Conservation (phyloP, 2,888 invertebrate genomes). For the Asteroscopus sphinx region DNA sequence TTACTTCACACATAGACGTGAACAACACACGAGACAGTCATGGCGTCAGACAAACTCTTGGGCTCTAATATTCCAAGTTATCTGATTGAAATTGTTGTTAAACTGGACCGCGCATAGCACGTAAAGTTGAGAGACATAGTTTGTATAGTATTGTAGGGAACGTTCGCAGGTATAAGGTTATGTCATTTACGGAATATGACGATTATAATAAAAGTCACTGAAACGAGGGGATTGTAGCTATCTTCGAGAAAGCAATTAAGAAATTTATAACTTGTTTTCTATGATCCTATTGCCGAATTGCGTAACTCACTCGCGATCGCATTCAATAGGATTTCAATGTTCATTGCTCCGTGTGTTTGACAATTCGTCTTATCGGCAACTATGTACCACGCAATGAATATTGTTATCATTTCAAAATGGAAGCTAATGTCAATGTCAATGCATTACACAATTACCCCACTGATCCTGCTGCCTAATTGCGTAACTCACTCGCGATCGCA, state of each 20-base stretch:
- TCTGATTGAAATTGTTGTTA: conserved; percentile 40
- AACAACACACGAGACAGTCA: background rate
- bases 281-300: too few species aligned
- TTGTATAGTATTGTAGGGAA: conserved; percentile 5
- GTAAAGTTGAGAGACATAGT: conserved; percentile 19
- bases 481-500: too few species aligned
- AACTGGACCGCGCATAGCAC: conserved; percentile 31
- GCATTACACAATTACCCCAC: too few species aligned
- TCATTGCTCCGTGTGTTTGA: too few species aligned
- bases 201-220: background rate
- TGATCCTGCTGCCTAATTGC: too few species aligned
- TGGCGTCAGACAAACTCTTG: conserved; percentile 26
- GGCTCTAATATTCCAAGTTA: conserved; percentile 11
- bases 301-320: too few species aligned
- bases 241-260: too few species aligned
- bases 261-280: conserved; percentile 15
- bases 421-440: too few species aligned
- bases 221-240: background rate
- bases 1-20: background rate
- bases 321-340: too few species aligned
- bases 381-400: too few species aligned
- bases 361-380: too few species aligned
- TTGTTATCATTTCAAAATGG: too few species aligned
- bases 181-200: background rate
- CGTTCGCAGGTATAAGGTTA: conserved; percentile 1